phyloP scores from a whole-genome alignment of 37 sponge, comb jelly and placozoan species.

The Spongilla lacustris region DNA sequence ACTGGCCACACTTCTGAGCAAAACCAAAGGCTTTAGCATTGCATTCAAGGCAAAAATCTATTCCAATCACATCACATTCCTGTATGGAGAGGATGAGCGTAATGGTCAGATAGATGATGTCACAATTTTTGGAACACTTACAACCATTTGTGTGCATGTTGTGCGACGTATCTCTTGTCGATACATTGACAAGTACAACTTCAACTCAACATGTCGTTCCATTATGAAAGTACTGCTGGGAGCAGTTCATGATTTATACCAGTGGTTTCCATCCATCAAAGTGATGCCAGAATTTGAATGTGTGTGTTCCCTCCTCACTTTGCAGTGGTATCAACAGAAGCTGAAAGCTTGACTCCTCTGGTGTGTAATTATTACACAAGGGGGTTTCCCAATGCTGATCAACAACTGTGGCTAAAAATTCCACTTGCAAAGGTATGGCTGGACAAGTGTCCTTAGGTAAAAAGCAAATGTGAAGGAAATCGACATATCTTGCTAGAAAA shows the following conservation, averaged over 20 bases:
- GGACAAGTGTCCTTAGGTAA: too few species aligned
- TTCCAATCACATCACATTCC: not conserved
- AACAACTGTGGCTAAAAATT: conserved; percentile 14
- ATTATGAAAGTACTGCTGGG: too few species aligned
- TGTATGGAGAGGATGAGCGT: conserved; percentile 1
- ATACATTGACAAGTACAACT: too few species aligned
- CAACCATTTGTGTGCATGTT: not conserved
- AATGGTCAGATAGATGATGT: not conserved
- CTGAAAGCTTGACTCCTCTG: not conserved
- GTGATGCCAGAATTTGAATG: conserved; percentile 2
- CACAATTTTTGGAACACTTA: too few species aligned
- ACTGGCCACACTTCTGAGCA: not conserved
- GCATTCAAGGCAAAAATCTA: not conserved
- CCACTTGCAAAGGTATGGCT: too few species aligned
- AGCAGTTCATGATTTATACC: too few species aligned
- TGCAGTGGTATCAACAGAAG: not conserved
- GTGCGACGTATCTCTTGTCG: not conserved
- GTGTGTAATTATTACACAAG: not conserved
- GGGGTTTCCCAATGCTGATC: not conserved
- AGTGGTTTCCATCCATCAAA: conserved; percentile 26
- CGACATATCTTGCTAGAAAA: too few species aligned
- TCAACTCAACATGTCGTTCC: too few species aligned
- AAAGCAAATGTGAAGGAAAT: too few species aligned
- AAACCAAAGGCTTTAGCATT: not conserved
- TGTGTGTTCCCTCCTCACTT: not conserved